A percentile compares a stretch with the other conserved stretches of the same genome.
Evolutionary conservation across 2,113 vertebrate genomes (phyloP).

Genomic region (Phylloscopus trochilus): DNA sequence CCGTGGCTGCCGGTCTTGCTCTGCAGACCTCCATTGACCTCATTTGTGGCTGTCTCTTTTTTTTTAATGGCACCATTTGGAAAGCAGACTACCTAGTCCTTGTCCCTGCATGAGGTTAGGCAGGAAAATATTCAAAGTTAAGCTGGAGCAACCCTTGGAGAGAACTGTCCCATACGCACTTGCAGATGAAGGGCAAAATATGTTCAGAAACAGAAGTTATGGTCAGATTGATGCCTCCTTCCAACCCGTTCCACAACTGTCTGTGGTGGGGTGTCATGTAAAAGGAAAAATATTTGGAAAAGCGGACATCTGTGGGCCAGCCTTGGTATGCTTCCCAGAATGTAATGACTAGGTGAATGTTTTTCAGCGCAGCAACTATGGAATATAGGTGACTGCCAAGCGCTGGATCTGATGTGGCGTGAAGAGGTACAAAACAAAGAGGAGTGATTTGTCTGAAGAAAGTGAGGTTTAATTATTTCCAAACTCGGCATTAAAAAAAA

Average conservation of each 20-base stretch:
- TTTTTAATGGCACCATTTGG: not conserved
- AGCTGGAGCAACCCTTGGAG: not conserved
- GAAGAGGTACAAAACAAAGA: constrained; percentile 46
- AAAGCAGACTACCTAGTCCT: not conserved
- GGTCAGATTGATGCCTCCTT: constrained; percentile 40
- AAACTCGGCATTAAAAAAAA: not conserved
- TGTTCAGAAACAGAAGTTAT: constrained; percentile 4
- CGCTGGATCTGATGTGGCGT: not conserved
- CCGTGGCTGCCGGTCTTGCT: not conserved
- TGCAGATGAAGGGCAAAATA: constrained; percentile 18
- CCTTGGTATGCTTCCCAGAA: constrained; percentile 59
- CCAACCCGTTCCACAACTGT: constrained; percentile 19
- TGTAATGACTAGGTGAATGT: constrained; percentile 67
- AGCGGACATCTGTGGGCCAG: constrained; percentile 57
- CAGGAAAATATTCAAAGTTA: not conserved
- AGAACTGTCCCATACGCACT: not conserved
- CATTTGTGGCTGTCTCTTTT: not conserved
- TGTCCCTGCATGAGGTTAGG: not conserved
- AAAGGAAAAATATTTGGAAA: constrained; percentile 60
- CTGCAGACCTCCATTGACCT: not conserved
- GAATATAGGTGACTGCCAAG: constrained; percentile 56
- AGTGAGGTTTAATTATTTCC: constrained; percentile 15
- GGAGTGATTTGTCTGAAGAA: constrained; percentile 10
- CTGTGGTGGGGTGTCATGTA: constrained; percentile 61
- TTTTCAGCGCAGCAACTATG: constrained; percentile 11